phyloP scores from a whole-genome alignment of 2,888 invertebrate species.

The Laspeyria flexula region DNA sequence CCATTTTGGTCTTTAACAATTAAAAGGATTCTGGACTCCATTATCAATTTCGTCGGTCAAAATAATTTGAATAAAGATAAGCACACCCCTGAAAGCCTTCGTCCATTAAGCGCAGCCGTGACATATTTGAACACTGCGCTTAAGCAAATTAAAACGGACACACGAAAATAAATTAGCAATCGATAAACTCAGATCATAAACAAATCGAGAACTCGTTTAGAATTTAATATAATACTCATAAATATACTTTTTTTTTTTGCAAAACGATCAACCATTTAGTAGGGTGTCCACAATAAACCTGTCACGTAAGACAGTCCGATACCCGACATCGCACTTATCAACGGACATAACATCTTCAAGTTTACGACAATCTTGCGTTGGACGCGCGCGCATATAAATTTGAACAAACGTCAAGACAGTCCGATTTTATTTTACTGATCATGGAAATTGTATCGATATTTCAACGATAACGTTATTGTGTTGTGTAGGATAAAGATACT shows the following conservation, averaged over 20 bases:
- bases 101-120: slow-evolving; percentile 11
- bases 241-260: slow-evolving; percentile 53
- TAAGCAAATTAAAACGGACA: slow-evolving; percentile 25
- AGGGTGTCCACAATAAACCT: slow-evolving; percentile 83
- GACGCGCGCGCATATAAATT: slow-evolving; percentile 76
- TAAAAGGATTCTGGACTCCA: too few species aligned
- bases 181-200: slow-evolving; percentile 35
- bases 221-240: slow-evolving; percentile 41
- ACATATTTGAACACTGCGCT: slow-evolving; percentile 17
- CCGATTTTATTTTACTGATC: slow-evolving; percentile 83
- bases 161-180: slow-evolving; percentile 33
- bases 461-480: slow-evolving; percentile 81
- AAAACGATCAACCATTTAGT: slow-evolving; percentile 67
- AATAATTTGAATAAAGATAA: not conserved
- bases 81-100: slow-evolving; percentile 2
- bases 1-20: too few species aligned
- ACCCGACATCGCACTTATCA: slow-evolving; percentile 81
- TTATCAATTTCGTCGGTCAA: too few species aligned
- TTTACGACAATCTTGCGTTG: slow-evolving; percentile 79
- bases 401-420: slow-evolving; percentile 75
- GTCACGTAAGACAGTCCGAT: slow-evolving; percentile 75
- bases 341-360: slow-evolving; percentile 81
- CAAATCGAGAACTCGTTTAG: slow-evolving; percentile 41
- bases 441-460: slow-evolving; percentile 84
- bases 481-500: slow-evolving; percentile 69